phyloP scores from a whole-genome alignment of 2,888 invertebrate species.

The Lepidocyrtinus sp. region DNA sequence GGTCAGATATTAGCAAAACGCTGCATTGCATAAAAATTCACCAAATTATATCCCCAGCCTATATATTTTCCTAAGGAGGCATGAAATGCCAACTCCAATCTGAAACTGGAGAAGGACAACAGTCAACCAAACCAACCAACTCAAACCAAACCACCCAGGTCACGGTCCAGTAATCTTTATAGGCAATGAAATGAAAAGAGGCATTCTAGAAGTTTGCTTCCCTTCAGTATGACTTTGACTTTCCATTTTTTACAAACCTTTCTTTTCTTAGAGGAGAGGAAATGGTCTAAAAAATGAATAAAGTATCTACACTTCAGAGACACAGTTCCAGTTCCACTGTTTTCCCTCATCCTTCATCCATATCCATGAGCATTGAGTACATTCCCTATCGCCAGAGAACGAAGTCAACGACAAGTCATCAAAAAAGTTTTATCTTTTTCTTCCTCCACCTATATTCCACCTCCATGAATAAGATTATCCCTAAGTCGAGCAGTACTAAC shows the following conservation, averaged over 20 bases:
- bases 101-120: background rate
- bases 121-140: background rate
- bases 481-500: too few relatives aligned
- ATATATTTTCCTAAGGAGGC: background rate
- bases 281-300: background rate
- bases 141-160: conserved; percentile 31
- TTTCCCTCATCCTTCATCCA: background rate
- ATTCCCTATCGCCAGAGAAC: conserved; percentile 1
- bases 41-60: background rate
- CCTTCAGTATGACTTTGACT: conserved; percentile 1
- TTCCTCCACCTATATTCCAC: conserved; percentile 14
- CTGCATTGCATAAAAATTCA: conserved; percentile 35
- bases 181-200: conserved; percentile 29
- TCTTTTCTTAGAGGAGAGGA: background rate
- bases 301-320: too few relatives aligned
- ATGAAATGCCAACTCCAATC: background rate
- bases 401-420: conserved; percentile 26
- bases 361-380: conserved; percentile 5
- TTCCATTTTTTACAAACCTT: conserved; percentile 34
- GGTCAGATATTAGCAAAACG: conserved; percentile 54
- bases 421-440: conserved; percentile 49
- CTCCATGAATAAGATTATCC: background rate
- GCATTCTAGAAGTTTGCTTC: background rate
- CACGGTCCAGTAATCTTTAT: conserved; percentile 58
- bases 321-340: background rate